phyloP scores from a whole-genome alignment of 2,797 vertebrate genomes.

The Spinus pinus region DNA sequence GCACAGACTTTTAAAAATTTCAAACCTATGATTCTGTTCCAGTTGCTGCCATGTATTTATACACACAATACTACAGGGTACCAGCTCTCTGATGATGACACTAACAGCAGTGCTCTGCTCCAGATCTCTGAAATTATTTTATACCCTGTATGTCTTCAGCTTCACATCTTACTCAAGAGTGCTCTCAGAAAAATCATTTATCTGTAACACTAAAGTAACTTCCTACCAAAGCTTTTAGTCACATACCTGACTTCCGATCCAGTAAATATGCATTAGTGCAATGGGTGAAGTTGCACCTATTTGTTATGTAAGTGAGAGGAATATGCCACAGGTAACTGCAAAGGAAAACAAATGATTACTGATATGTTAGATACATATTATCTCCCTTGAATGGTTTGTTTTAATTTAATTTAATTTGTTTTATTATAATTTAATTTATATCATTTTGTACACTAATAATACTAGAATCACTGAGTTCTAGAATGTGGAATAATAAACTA shows the following conservation, averaged over 20 bases:
- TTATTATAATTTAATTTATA: neutral
- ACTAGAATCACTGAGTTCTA: neutral
- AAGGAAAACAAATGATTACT: constrained; percentile 24
- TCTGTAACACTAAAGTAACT: neutral
- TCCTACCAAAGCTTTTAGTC: neutral
- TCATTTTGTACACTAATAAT: neutral
- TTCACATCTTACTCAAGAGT: neutral
- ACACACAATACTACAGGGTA: neutral
- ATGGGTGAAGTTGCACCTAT: constrained; percentile 76
- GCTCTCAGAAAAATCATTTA: neutral
- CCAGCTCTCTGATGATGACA: neutral
- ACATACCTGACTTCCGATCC: constrained; percentile 84
- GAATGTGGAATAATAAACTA: neutral
- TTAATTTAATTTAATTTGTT: neutral
- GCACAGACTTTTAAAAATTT: neutral
- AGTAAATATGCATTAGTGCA: constrained; percentile 79
- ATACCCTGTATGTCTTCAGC: rapidly evolving
- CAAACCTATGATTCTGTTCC: neutral
- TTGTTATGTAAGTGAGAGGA: constrained; percentile 86
- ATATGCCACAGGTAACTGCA: constrained; percentile 88
- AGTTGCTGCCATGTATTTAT: neutral
- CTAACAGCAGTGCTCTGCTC: neutral
- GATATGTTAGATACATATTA: neutral
- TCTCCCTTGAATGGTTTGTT: neutral
- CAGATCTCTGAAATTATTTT: neutral